These are phyloP conservation scores for Stratiolaelaps scimitus DNA, from an alignment of 1,140 invertebrate species.

Conservation along the genomic window DNA sequence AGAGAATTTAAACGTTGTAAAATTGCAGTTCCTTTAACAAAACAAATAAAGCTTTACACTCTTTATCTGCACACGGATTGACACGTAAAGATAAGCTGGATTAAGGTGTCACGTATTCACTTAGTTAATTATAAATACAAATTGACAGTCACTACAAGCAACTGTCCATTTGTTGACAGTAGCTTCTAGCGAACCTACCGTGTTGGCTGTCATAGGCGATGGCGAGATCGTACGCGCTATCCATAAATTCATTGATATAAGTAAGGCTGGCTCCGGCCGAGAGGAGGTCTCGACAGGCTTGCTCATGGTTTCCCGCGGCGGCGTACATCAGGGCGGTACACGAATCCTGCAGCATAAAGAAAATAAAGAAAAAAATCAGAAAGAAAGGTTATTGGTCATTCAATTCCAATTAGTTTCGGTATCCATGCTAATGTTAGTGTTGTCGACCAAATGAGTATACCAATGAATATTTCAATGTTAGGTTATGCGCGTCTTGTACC, in stretches of 20 bases:
- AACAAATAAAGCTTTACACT: too few species aligned
- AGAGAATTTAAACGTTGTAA: too few species aligned
- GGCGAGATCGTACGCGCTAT: constrained; percentile 66
- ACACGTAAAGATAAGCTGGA: too few species aligned
- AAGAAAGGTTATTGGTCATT: not conserved
- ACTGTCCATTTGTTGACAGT: constrained; percentile 17
- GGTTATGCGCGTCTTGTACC: too few species aligned
- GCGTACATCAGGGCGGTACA: constrained; percentile 80
- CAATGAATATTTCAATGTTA: too few species aligned
- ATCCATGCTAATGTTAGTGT: too few species aligned
- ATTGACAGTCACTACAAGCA: not conserved
- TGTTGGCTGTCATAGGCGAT: constrained; percentile 50
- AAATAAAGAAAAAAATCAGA: not conserved
- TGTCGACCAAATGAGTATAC: too few species aligned
- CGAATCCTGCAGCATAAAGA: constrained; percentile 51
- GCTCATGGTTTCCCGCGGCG: constrained; percentile 67
- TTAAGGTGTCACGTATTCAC: too few species aligned
- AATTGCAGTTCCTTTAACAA: too few species aligned
- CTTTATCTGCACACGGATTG: too few species aligned
- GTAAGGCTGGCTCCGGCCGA: constrained; percentile 62
- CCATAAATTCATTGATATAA: constrained; percentile 58
- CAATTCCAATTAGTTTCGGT: too few species aligned
- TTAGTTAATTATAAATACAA: too few species aligned
- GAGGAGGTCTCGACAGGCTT: constrained; percentile 67
- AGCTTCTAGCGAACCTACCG: constrained; percentile 39